Evolutionary conservation across 2,113 vertebrate genomes (phyloP).

Genomic region (Ploceus nigricollis): DNA sequence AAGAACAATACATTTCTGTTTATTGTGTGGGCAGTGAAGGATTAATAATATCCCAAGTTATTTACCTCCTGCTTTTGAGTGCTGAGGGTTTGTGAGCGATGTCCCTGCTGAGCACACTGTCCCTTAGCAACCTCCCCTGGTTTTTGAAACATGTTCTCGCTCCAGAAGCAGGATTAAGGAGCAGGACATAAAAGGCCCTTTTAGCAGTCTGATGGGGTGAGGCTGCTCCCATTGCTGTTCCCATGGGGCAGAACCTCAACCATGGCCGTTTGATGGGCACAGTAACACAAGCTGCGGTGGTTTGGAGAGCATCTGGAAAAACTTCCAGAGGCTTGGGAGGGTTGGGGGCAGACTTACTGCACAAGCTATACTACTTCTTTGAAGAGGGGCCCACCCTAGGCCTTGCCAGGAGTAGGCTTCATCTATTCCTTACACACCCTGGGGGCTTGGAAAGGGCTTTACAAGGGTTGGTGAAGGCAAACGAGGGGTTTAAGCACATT

Average conservation of each 20-base stretch:
- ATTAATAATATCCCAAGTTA: constrained; percentile 38
- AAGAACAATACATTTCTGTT: constrained; percentile 35
- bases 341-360: neutral
- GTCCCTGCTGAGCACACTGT: neutral
- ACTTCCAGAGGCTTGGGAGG: neutral
- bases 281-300: rapidly evolving
- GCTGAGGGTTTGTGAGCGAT: neutral
- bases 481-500: neutral
- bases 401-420: neutral
- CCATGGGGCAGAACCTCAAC: neutral
- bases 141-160: neutral
- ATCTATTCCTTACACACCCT: neutral
- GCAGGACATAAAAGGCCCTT: neutral
- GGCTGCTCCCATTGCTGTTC: neutral
- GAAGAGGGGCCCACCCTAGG: neutral
- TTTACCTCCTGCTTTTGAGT: neutral
- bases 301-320: neutral
- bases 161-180: neutral
- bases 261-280: neutral
- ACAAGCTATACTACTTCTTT: rapidly evolving
- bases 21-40: neutral
- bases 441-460: neutral
- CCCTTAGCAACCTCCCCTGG: constrained; percentile 22
- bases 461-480: neutral
- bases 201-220: neutral